Evolutionary conservation across 2,888 invertebrate species (phyloP).

Genomic region (Bembecia ichneumoniformis): DNA sequence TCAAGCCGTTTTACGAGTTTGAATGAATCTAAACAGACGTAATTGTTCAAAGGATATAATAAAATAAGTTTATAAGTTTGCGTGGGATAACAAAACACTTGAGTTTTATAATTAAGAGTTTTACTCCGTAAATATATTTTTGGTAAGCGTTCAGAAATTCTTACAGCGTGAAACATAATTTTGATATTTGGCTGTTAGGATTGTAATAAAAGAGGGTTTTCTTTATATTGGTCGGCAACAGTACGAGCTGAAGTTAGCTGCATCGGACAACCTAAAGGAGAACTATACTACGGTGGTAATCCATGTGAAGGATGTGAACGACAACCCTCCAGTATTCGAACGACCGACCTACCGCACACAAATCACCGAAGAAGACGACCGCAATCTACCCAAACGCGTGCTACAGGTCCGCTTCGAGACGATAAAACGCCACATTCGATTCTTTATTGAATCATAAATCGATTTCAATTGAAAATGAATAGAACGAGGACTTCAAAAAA

Average conservation of each 20-base stretch:
- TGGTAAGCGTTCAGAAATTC: too few relatives aligned
- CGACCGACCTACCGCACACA: conserved; percentile 94
- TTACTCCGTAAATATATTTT: too few relatives aligned
- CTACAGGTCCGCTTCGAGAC: conserved; percentile 80
- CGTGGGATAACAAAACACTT: too few relatives aligned
- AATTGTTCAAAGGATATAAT: too few relatives aligned
- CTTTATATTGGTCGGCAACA: conserved; percentile 48
- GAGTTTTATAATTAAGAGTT: too few relatives aligned
- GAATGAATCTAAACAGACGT: too few relatives aligned
- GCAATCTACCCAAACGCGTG: conserved; percentile 93
- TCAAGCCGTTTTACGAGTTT: too few relatives aligned
- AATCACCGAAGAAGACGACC: conserved; percentile 96
- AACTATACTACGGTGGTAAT: conserved; percentile 97
- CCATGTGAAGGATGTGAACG: conserved; percentile 97
- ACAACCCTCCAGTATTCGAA: conserved; percentile 97
- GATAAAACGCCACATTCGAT: conserved; percentile 21
- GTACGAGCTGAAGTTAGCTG: conserved; percentile 95
- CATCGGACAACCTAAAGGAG: conserved; percentile 96
- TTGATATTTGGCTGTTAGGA: neutral
- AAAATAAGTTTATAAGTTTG: too few relatives aligned
- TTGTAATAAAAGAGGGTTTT: neutral
- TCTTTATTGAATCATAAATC: conserved; percentile 27
- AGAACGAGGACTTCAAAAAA: conserved; percentile 25
- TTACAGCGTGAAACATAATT: neutral
- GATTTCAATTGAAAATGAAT: conserved; percentile 9